These are phyloP conservation scores for Myotis yumanensis DNA, from an alignment of 2,113 vertebrate species.

Conservation along the genomic window DNA sequence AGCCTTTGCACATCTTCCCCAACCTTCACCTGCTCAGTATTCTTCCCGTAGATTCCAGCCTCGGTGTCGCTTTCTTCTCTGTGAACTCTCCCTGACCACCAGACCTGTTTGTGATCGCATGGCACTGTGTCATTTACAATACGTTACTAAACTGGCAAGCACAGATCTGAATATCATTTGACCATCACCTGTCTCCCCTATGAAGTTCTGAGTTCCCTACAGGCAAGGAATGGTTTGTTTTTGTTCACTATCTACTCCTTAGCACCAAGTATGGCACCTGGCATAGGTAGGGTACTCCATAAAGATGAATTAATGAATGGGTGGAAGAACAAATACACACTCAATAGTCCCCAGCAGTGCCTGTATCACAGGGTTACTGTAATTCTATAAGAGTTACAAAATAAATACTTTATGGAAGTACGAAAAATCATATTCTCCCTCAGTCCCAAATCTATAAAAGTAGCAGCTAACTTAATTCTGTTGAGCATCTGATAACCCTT, in stretches of 20 bases:
- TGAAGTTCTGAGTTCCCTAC: neutral
- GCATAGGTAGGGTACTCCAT: neutral
- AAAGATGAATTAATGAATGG: neutral
- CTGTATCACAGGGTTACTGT: neutral
- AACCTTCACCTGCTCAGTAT: neutral
- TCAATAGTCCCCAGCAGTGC: neutral
- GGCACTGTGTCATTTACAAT: neutral
- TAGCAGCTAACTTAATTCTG: neutral
- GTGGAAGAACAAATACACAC: neutral
- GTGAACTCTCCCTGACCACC: neutral
- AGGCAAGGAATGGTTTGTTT: neutral
- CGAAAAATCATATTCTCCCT: neutral
- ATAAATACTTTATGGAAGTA: neutral
- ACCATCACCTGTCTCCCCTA: neutral
- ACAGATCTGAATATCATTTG: conserved; percentile 1
- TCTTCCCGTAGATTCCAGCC: neutral
- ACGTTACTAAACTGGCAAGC: neutral
- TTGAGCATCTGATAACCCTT: neutral
- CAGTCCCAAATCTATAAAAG: neutral
- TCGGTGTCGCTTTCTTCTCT: neutral
- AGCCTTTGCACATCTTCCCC: neutral
- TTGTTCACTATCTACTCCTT: neutral
- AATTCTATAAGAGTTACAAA: neutral
- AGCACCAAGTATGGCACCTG: neutral
- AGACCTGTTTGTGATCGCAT: neutral